phyloP scores from a whole-genome alignment of 2,797 vertebrate genomes.

The Lycodopsis pacificus region DNA sequence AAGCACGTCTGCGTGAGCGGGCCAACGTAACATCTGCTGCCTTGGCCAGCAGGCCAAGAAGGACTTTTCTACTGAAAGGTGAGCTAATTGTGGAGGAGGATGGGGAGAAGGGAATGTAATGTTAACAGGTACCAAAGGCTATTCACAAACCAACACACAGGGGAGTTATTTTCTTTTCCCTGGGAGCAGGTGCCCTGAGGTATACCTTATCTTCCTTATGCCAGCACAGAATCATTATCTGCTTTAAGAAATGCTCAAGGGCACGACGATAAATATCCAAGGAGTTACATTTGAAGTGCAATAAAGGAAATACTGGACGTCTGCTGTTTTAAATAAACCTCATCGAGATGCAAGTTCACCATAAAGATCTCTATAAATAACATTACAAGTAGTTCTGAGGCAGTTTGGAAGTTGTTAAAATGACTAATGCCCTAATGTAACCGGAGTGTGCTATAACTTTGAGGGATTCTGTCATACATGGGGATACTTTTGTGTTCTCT shows the following conservation, averaged over 20 bases:
- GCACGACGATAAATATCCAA: conserved; percentile 43
- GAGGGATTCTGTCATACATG: conserved; percentile 13
- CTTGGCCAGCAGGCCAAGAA: conserved; percentile 53
- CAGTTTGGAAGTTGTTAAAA: conserved; percentile 43
- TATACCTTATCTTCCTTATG: conserved; percentile 62
- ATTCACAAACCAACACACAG: conserved; percentile 55
- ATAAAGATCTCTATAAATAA: conserved; percentile 47
- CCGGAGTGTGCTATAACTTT: conserved; percentile 15
- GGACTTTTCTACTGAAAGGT: conserved; percentile 74
- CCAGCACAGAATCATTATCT: conserved; percentile 60
- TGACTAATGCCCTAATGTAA: conserved; percentile 22
- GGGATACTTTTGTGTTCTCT: conserved; percentile 3
- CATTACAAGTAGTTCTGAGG: conserved; percentile 17
- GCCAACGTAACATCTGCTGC: conserved; percentile 84
- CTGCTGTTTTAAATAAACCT: conserved; percentile 35
- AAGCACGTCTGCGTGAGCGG: conserved; percentile 81
- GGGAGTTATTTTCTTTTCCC: not conserved
- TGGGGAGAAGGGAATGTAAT: conserved; percentile 44
- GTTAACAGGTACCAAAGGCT: conserved; percentile 66
- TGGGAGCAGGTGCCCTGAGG: conserved; percentile 70
- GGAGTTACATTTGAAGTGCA: conserved; percentile 49
- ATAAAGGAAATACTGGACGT: conserved; percentile 39
- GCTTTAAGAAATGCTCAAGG: conserved; percentile 57
- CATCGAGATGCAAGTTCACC: conserved; percentile 16
- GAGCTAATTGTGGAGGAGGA: conserved; percentile 65